Base-by-base conservation (phyloP, 2,113 vertebrate species). In the Pimephales promelas region DNA sequence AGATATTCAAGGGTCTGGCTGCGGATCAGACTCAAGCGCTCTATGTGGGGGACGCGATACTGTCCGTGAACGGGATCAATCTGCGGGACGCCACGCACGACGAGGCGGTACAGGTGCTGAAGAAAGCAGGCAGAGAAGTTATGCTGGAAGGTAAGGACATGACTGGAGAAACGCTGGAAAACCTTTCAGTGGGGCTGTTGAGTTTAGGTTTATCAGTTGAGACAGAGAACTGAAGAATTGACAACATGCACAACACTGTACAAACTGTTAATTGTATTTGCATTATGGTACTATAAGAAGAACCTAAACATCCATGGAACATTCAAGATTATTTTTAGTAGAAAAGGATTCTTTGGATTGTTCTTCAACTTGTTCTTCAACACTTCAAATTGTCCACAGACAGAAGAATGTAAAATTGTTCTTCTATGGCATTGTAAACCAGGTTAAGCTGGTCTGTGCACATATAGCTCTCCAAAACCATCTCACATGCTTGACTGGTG, bases 11-110 rank as follows among this genome's bases (percentile, higher is more conserved):
- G 89, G 97, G 97, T 75, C 94, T 99, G 61, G 97, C 97, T 10
- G 97, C 98, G 0, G 97, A 99, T 84, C 97, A 96, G 93, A 99
- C 97, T 34, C 96, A 98, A 87, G 95, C 96, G n/a, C 95, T 99
- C 36, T 99, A 97, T 66, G 98, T 99, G 57, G 97, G 98, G 13
- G 98, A 99, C 90, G 98, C 98, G 84, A 98, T 99, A 90, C 95
- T 99, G 89, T 95, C 97, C 0, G 98, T 99, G 89, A 98, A 99
- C 89, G 95, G 95, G 3, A 91, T 95, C 20, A 97, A 99, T 91
- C 93, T 99, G 92, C 94, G 98, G 87, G 97, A 99, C 89, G 96
- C 97, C 86, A 99, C 97, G 31, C 98, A 99, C 91, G 98, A 99
- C 87, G 97, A 98, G 91, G 97, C 97, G 54, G 98, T 99, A 90